Base-by-base conservation (phyloP, 1,140 invertebrate species). In the Coptotermes formosanus region DNA sequence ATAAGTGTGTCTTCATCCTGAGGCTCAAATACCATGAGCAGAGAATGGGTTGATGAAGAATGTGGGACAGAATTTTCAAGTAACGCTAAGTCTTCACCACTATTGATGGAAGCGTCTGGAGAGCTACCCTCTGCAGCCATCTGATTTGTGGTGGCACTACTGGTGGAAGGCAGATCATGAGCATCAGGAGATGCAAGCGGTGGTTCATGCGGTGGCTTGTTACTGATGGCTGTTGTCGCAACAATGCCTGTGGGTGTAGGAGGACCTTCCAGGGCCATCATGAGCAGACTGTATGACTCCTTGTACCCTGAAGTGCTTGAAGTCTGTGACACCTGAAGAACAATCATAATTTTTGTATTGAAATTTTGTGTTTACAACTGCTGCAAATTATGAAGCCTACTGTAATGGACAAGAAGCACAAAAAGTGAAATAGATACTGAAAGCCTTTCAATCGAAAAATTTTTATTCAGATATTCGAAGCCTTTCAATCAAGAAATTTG, bases 301-400 rank as follows among this genome's bases (percentile, higher is more conserved):
- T 95, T 93, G 90, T 96, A 96, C 81, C 95, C 96, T 0, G 96
- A 97, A 6, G 95, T 97, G 84, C 95, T 96, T 0, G 95, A 96
- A 0, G 96, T 95, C 89, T 94, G 93, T 19, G 94, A 94, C 81
- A 94, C 90, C 75, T 85, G 64, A 25, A n/a, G n/a, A 55, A 12
- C 45, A 48, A 9, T 16, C 7, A 48, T 48, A 48, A 48, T 48
- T 48, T 9, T 48, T 7, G 6, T 19, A 19, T 19, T 4, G 19
- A 19, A 55, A 55, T 55, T 19, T 16, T 1, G 52, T 55, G 48
- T 55, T 19, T 21, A 21, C 14, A 55, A 19, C 19, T 4, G 19
- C 19, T 55, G 0, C 52, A 55, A 48, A 48, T 48, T 12, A 48
- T 48, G 9, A 48, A 48, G 14, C 45, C 9, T 12, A 7, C 11